Evolutionary conservation across 2,888 invertebrate species (phyloP), one percentile per base, ranked within the genome.

Genomic region (Ceramica pisi): DNA sequence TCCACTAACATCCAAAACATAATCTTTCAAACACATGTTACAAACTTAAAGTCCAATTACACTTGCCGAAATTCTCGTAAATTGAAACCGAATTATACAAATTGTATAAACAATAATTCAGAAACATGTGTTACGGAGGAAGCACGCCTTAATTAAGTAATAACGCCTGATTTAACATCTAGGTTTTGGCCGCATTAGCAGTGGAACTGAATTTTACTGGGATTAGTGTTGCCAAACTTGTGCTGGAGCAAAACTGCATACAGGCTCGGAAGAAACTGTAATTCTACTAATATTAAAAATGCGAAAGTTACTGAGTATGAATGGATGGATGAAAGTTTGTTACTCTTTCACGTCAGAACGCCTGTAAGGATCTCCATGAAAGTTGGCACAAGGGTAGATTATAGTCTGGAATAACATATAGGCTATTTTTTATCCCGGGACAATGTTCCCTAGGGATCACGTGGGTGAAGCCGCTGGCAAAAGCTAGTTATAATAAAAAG

Each of bases 111-210:
- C 85, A 87, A 87, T 87, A 88, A 84, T 82, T 87, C 80, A 79
- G 70, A 26, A 84, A 81, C 85, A 85, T 67, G 44, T 85, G 85
- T 73, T 84, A 75, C 85, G 41, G 61, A 81, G 72, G 76, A 86
- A 74, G 83, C 88, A 86, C 88, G 88, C 88, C 88, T 90, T 92
- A 93, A 93, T 93, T 91, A 93, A 93, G 88, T 93, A 89, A 90
- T 92, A 92, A 91, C 88, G 89, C 56, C 68, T 90, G 90, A 92
- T 91, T 90, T 91, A 92, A 89, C 89, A 87, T 87, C 81, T 83
- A 87, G 86, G 83, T 88, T 89, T 88, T 80, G 85, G 88, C 81
- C 76, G 86, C 86, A 89, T 90, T 90, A 88, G 86, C 81, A 81
- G 81, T 83, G 76, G 82, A 82, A 85, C 78, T 70, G 68, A 67